Evolutionary conservation across 2,888 invertebrate genomes (phyloP).

Genomic region (Oscheius sp.): DNA sequence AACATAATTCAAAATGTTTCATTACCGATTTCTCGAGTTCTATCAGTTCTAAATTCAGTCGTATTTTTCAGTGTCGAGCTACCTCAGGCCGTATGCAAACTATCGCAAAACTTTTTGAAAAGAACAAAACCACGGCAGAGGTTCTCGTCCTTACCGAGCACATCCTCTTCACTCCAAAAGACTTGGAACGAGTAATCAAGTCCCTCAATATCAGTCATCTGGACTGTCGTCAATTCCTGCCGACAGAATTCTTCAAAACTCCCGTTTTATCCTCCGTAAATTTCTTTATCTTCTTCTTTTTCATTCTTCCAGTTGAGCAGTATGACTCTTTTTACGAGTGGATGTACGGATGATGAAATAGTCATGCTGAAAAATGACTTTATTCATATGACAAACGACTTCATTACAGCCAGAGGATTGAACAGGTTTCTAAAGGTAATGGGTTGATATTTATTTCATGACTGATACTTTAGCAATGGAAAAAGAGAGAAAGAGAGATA

Average conservation of each 20-base stretch:
- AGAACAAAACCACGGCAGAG: constrained; percentile 4
- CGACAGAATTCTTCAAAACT: background rate
- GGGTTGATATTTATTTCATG: background rate
- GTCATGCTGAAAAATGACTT: background rate
- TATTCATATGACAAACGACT: background rate
- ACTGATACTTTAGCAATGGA: constrained; percentile 7
- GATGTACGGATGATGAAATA: background rate
- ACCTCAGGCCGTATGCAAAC: background rate
- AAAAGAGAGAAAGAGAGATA: constrained; percentile 8
- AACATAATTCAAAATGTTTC: too few relatives aligned
- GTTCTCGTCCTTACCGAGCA: background rate
- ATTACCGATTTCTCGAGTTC: too few relatives aligned
- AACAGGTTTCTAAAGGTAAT: background rate
- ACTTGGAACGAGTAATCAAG: background rate
- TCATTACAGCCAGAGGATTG: background rate
- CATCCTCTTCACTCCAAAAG: background rate
- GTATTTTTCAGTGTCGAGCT: constrained; percentile 3
- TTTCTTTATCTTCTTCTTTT: background rate
- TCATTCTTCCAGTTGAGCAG: background rate
- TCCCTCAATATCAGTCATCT: background rate
- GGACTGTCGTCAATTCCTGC: constrained; percentile 9
- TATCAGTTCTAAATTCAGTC: too few relatives aligned
- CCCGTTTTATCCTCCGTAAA: too few relatives aligned
- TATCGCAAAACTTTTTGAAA: constrained; percentile 6
- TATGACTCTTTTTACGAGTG: background rate